Percentiles rank a stretch among this genome's conserved stretches.
Evolutionary conservation across 2,888 invertebrate genomes (phyloP).

Genomic region (Siphonodentalium dalli): DNA sequence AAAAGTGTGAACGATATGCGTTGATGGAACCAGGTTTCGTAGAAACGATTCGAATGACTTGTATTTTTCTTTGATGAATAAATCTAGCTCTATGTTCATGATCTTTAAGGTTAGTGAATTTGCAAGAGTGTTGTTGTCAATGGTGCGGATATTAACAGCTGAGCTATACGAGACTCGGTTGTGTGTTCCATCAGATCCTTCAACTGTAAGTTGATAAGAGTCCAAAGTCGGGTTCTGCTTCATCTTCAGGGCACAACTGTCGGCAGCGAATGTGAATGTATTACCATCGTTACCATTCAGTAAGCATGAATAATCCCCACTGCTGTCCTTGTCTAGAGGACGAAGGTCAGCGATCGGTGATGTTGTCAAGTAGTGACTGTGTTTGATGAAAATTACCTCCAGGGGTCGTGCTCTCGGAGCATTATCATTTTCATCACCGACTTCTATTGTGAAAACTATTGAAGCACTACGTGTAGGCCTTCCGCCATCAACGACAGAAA

Average conservation of each 20-base stretch:
- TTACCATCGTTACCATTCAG: constrained; percentile 57
- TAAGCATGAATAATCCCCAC: constrained; percentile 87
- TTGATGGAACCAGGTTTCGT: constrained; percentile 71
- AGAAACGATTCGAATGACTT: constrained; percentile 77
- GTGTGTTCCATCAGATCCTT: constrained; percentile 89
- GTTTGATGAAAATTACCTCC: constrained; percentile 77
- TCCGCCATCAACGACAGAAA: constrained; percentile 80
- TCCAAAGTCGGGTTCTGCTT: constrained; percentile 29
- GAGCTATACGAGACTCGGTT: constrained; percentile 83
- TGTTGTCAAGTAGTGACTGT: constrained; percentile 69
- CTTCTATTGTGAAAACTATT: constrained; percentile 74
- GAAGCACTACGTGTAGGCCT: constrained; percentile 83
- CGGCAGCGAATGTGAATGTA: constrained; percentile 73
- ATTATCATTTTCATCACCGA: constrained; percentile 89
- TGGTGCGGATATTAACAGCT: constrained; percentile 80
- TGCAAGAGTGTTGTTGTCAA: constrained; percentile 82
- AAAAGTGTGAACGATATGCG: constrained; percentile 23
- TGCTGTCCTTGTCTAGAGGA: constrained; percentile 90
- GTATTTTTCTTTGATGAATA: constrained; percentile 81
- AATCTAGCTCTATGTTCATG: constrained; percentile 75
- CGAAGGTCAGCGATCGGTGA: constrained; percentile 90
- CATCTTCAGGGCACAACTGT: constrained; percentile 82
- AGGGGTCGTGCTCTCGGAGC: constrained; percentile 85
- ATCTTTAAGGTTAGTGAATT: constrained; percentile 83
- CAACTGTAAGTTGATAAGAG: constrained; percentile 74